Conservation (phyloP, 2,113 vertebrate genomes). For the Athene noctua region DNA sequence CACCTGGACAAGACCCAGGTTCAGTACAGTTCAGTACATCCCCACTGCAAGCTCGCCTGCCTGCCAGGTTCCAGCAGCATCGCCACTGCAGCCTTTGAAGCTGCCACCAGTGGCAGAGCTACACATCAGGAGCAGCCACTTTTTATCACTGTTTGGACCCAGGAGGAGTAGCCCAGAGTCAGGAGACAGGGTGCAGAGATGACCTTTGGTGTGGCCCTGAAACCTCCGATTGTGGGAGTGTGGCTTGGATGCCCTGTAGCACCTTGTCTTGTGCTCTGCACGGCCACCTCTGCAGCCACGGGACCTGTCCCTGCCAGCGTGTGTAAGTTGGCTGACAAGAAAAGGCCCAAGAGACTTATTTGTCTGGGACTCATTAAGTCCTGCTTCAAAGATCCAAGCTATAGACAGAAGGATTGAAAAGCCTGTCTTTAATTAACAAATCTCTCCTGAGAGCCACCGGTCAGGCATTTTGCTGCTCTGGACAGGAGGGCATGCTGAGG, state of each 20-base stretch:
- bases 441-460: not conserved
- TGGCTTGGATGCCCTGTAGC: not conserved
- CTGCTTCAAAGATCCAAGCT: not conserved
- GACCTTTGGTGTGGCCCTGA: not conserved
- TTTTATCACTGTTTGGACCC: rapidly evolving
- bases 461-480: slow-evolving; percentile 5
- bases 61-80: not conserved
- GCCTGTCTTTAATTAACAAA: slow-evolving; percentile 60
- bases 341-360: slow-evolving; percentile 34
- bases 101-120: rapidly evolving
- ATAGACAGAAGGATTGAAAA: slow-evolving; percentile 45
- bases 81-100: not conserved
- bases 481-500: not conserved
- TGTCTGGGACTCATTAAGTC: slow-evolving; percentile 18
- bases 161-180: not conserved
- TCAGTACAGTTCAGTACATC: not conserved
- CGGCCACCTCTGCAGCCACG: not conserved
- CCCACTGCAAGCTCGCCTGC: rapidly evolving
- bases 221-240: rapidly evolving
- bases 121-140: not conserved
- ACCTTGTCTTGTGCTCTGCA: not conserved
- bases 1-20: not conserved
- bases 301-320: not conserved
- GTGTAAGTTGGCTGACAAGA: not conserved
- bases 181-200: not conserved